Percentiles rank a stretch among this genome's conserved stretches.
Evolutionary conservation across 2,797 vertebrate species (phyloP).

Genomic region (Manis pentadactyla): DNA sequence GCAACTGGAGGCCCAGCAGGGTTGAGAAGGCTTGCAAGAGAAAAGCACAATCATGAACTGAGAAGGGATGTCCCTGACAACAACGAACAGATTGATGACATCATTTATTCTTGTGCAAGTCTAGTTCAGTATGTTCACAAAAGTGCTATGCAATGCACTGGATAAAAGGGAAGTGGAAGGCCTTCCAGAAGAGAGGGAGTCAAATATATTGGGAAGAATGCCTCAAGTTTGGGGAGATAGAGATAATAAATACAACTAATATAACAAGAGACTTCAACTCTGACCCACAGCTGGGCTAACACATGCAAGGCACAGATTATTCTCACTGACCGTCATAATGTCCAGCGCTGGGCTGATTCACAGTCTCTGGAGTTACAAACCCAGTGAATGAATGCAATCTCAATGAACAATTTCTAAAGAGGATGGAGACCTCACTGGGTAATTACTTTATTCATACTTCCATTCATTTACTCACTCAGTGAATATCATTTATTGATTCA

Average conservation of each 20-base stretch:
- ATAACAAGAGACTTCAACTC: not conserved
- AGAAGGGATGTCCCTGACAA: not conserved
- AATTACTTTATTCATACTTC: not conserved
- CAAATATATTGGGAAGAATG: not conserved
- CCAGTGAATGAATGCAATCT: not conserved
- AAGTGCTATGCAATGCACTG: not conserved
- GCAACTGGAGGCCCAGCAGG: conserved; percentile 63
- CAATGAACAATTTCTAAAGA: not conserved
- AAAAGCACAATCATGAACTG: not conserved
- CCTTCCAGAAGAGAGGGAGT: not conserved
- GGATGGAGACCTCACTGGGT: rapidly evolving
- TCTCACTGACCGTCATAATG: not conserved
- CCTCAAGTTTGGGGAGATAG: not conserved
- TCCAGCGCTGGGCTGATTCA: not conserved
- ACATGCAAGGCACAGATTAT: not conserved
- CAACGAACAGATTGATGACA: not conserved
- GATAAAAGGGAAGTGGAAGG: not conserved
- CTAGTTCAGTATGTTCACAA: not conserved
- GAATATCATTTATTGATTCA: not conserved
- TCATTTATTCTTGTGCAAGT: not conserved
- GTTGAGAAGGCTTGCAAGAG: conserved; percentile 27
- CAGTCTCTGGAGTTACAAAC: not conserved
- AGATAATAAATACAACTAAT: not conserved
- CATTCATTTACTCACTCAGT: no score
- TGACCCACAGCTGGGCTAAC: not conserved